Base-by-base conservation (phyloP, 2,888 invertebrate genomes). In the Heliconius ethilla region DNA sequence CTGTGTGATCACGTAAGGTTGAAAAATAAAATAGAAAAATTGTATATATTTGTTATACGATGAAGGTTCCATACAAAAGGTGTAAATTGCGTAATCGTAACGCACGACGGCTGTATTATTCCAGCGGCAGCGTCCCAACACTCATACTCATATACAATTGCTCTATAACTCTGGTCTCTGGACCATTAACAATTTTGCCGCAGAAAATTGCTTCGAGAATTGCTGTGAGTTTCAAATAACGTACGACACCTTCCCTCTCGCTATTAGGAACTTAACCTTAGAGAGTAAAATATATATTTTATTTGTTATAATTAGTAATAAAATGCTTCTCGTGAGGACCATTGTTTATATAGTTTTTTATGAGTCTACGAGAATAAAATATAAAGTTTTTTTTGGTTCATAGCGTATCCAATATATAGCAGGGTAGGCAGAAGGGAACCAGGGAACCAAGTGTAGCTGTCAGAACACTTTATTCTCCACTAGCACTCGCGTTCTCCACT, bases 91-190 rank as follows among this genome's bases (percentile, higher is more conserved):
- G 27, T 27, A 27, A 27, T 27, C 27, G 27, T 27, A 27, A 27
- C 27, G 27, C 27, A 27, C 27, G 27, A 27, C 27, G 27, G 27
- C 27, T 27, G 27, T 27, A 27, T 27, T 27, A 27, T 27, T 27
- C 27, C 27, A 27, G 27, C 27, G 27, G 27, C 27, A 27, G 27
- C 27, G 45, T 72, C 76, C 59, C 63, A 78, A 73, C 78, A 75
- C 73, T 76, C 51, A 74, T 75, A 75, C 73, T 76, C 51, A 74
- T 76, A 78, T 72, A 76, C 75, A 72, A 76, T 78, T 69, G 73
- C 40, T 29, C 59, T 66, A 62, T 66, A 78, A 78, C 51, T 25
- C 45, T 6, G 45, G 45, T 51, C 45, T 51, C 45, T 51, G 13
- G 67, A 76, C 75, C 72, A 78, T 78, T 78, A 73, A 40, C 75